A percentile compares a stretch with the other conserved stretches of the same genome.
phyloP scores from a whole-genome alignment of 2,113 vertebrate species.

The Solea senegalensis region DNA sequence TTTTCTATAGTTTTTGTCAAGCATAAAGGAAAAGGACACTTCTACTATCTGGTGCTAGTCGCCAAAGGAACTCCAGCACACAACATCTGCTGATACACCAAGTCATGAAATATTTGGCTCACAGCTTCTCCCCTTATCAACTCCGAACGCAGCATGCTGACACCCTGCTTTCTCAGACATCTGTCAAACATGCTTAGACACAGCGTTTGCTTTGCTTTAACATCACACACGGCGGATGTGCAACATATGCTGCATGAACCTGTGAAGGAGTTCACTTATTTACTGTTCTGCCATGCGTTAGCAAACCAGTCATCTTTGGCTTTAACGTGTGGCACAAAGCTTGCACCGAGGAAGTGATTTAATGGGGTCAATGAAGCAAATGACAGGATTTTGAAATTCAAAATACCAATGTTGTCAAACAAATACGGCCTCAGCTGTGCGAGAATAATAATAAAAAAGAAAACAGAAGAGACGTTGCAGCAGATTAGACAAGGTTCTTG shows the following conservation, averaged over 20 bases:
- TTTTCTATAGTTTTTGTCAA: background rate
- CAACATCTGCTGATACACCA: background rate
- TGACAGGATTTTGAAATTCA: too few species aligned
- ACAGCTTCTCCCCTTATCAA: background rate
- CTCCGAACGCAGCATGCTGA: background rate
- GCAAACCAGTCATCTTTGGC: background rate
- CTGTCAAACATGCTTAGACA: constrained; percentile 3
- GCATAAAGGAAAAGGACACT: background rate
- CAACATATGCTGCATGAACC: background rate
- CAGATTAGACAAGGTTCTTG: too few species aligned
- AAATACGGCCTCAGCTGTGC: too few species aligned
- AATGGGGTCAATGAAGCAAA: too few species aligned
- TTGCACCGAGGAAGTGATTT: too few species aligned
- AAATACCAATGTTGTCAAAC: too few species aligned
- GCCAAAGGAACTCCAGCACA: background rate
- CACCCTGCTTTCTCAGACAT: constrained; percentile 3
- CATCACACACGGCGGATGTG: background rate
- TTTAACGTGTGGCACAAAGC: too few species aligned
- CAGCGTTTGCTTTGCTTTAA: background rate
- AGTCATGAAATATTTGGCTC: background rate
- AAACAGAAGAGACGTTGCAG: too few species aligned
- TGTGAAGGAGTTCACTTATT: background rate
- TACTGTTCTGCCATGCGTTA: background rate
- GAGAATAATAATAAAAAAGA: too few species aligned
- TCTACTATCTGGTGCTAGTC: background rate